Evolutionary conservation across 2,888 invertebrate species (phyloP).

Genomic region (Acleris cristana): DNA sequence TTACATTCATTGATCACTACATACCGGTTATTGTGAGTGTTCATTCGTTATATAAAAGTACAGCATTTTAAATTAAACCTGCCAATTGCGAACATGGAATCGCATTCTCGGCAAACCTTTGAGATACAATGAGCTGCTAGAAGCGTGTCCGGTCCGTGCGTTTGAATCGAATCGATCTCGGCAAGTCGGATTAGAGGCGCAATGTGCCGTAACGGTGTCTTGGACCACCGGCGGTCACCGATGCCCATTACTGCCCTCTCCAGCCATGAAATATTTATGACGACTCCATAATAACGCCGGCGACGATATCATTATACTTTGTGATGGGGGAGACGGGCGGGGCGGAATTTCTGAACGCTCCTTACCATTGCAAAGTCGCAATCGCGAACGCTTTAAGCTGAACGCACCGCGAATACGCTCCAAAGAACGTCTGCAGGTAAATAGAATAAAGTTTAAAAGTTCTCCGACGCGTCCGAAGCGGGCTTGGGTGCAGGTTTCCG

Average conservation of each 20-base stretch:
- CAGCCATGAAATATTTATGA: slow-evolving; percentile 84
- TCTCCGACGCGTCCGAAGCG: slow-evolving; percentile 38
- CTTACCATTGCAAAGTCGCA: slow-evolving; percentile 82
- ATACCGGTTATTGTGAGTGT: too few species aligned
- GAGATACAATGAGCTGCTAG: not conserved
- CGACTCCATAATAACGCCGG: slow-evolving; percentile 81
- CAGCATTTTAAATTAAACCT: too few species aligned
- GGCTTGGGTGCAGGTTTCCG: slow-evolving; percentile 21
- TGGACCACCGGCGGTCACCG: slow-evolving; percentile 56
- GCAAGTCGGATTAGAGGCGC: slow-evolving; percentile 39
- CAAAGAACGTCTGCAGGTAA: slow-evolving; percentile 58
- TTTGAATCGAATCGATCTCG: slow-evolving; percentile 23
- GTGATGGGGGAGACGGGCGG: slow-evolving; percentile 83
- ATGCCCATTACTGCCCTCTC: slow-evolving; percentile 81
- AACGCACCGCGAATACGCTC: slow-evolving; percentile 53
- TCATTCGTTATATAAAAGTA: too few species aligned
- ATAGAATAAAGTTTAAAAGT: slow-evolving; percentile 57
- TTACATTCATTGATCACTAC: too few species aligned
- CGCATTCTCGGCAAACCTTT: not conserved
- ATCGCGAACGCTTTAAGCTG: slow-evolving; percentile 56
- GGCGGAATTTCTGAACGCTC: slow-evolving; percentile 83
- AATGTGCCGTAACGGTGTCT: slow-evolving; percentile 42
- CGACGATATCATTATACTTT: slow-evolving; percentile 85
- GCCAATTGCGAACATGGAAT: not conserved
- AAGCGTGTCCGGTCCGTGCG: not conserved